phyloP scores from a whole-genome alignment of 2,113 vertebrate species.

The Chloroceryle aenea region DNA sequence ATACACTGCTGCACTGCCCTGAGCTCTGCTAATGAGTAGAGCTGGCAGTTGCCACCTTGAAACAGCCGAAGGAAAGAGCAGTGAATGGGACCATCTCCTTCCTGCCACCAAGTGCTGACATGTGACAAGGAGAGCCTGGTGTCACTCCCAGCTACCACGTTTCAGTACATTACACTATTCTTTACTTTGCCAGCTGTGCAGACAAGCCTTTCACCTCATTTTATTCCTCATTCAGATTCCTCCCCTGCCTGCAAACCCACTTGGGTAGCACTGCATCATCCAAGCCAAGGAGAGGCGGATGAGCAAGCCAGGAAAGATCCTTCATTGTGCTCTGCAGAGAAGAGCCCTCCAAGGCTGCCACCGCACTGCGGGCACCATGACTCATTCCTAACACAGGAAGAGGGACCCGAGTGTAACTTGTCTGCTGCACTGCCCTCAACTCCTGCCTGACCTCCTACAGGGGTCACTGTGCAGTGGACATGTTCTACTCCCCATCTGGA shows the following conservation, averaged over 20 bases:
- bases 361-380: neutral
- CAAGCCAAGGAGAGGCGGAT: neutral
- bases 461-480: too few relatives aligned
- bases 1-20: rapidly evolving
- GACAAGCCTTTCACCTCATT: neutral
- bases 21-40: neutral
- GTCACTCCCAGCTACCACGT: rapidly evolving
- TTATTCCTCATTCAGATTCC: neutral
- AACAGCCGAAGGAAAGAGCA: neutral
- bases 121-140: neutral
- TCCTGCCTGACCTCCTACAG: rapidly evolving
- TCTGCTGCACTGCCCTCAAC: neutral
- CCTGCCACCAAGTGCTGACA: neutral
- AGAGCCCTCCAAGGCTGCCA: neutral
- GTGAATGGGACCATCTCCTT: neutral
- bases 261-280: neutral
- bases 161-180: rapidly evolving
- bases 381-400: rapidly evolving
- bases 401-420: rapidly evolving
- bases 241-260: neutral
- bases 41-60: neutral
- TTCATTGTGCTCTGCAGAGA: neutral
- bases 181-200: neutral
- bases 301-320: neutral
- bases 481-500: neutral